Evolutionary conservation across 37 sponge, comb jelly and placozoan genomes (phyloP).

Genomic region (Agelas oroides): DNA sequence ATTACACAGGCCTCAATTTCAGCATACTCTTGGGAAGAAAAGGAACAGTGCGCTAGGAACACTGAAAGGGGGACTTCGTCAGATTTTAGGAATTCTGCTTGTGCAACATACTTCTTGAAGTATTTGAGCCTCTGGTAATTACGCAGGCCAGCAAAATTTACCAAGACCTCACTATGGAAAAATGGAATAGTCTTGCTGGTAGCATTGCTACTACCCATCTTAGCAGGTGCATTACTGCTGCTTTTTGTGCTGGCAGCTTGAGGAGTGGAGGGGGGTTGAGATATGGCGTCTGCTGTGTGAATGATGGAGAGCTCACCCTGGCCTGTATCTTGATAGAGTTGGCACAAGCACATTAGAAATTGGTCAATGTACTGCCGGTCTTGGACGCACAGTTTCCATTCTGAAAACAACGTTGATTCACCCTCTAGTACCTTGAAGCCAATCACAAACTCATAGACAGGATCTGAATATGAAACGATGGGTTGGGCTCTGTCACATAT

Average conservation of each 20-base stretch:
- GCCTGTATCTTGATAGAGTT: background rate
- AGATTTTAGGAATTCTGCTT: slow-evolving; percentile 58
- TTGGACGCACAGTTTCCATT: slow-evolving; percentile 40
- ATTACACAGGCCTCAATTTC: slow-evolving; percentile 61
- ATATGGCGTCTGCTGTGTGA: slow-evolving; percentile 13
- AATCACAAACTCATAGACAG: slow-evolving; percentile 53
- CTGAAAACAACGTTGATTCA: background rate
- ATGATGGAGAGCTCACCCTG: background rate
- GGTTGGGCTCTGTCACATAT: slow-evolving; percentile 46
- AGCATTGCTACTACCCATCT: no score
- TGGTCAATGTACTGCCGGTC: slow-evolving; percentile 31
- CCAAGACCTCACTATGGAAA: slow-evolving; percentile 21
- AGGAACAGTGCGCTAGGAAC: slow-evolving; percentile 40
- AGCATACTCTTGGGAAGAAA: background rate
- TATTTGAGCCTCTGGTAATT: slow-evolving; percentile 27
- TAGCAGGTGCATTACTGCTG: no score
- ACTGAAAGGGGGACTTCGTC: slow-evolving; percentile 45
- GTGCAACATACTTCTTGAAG: slow-evolving; percentile 63
- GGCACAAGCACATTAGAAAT: slow-evolving; percentile 21
- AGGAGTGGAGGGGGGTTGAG: background rate
- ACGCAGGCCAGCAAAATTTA: slow-evolving; percentile 16
- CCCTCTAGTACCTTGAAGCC: slow-evolving; percentile 11
- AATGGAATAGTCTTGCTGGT: background rate
- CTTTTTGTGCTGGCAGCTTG: background rate
- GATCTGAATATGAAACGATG: slow-evolving; percentile 5